A percentile compares a stretch with the other conserved stretches of the same genome.
These are phyloP conservation scores for Botrylloides violaceus DNA, from an alignment of 23 tunicate genomes.

Conservation along the genomic window DNA sequence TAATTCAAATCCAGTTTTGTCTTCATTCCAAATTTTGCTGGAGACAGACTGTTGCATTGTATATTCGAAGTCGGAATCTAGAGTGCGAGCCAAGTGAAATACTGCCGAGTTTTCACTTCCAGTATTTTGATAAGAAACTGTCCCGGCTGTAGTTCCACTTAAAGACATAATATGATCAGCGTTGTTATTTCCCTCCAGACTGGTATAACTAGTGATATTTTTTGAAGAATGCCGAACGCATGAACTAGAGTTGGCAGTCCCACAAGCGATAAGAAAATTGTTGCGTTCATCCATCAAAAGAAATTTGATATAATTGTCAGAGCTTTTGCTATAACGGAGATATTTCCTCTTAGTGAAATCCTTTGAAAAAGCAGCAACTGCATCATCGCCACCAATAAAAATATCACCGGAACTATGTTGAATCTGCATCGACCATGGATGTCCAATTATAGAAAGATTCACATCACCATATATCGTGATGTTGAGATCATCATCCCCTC, in stretches of 20 bases:
- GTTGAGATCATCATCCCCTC: not conserved
- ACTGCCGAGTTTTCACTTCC: not conserved
- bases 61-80: conserved; percentile 24
- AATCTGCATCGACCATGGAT: not conserved
- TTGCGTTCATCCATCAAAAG: conserved; percentile 8
- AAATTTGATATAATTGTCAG: not conserved
- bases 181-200: not conserved
- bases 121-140: not conserved
- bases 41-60: conserved; percentile 58
- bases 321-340: not conserved
- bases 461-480: not conserved
- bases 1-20: conserved; percentile 41
- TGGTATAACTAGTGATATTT: not conserved
- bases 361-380: not conserved
- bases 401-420: not conserved
- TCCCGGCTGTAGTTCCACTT: conserved; percentile 9
- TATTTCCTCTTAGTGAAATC: not conserved
- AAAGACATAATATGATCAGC: not conserved
- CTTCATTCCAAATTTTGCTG: conserved; percentile 45
- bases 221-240: conserved; percentile 10
- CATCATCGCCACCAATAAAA: not conserved
- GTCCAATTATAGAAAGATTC: not conserved
- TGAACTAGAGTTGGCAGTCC: not conserved
- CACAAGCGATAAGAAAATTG: conserved; percentile 8
- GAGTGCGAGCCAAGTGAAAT: conserved; percentile 52